Conservation (phyloP, 2,113 vertebrate genomes). For the Nothoprocta perdicaria region DNA sequence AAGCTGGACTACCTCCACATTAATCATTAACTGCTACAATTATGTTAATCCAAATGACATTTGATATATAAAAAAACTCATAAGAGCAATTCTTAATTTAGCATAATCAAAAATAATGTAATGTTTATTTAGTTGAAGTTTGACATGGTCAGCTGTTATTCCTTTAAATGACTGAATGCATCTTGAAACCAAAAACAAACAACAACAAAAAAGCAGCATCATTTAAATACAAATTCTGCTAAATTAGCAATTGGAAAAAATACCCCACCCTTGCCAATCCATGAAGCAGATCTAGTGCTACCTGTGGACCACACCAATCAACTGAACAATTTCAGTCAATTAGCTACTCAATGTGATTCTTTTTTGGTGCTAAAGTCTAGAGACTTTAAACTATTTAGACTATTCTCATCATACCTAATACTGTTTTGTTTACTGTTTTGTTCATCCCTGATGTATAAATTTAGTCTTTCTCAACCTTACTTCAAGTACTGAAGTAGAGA, state of each 20-base stretch:
- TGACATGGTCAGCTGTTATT: neutral
- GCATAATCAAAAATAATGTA: neutral
- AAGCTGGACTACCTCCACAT: neutral
- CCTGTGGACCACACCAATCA: neutral
- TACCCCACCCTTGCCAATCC: neutral
- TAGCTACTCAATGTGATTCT: neutral
- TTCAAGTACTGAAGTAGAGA: neutral
- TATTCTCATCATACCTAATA: neutral
- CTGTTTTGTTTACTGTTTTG: neutral
- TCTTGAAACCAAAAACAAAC: neutral
- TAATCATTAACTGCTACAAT: neutral
- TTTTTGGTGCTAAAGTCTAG: neutral
- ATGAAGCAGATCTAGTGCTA: neutral
- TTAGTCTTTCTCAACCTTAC: neutral
- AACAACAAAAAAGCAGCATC: neutral
- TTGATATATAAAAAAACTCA: neutral
- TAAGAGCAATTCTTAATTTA: neutral
- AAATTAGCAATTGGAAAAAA: neutral
- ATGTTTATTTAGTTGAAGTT: neutral
- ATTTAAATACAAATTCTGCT: neutral
- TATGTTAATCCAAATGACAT: neutral
- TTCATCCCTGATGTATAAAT: neutral
- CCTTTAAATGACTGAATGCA: neutral
- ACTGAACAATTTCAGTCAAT: neutral
- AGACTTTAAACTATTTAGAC: neutral